Percentiles rank a stretch among this genome's conserved stretches.
These are phyloP conservation scores for Columba janthina DNA, from an alignment of 2,113 vertebrate genomes.

Conservation along the genomic window DNA sequence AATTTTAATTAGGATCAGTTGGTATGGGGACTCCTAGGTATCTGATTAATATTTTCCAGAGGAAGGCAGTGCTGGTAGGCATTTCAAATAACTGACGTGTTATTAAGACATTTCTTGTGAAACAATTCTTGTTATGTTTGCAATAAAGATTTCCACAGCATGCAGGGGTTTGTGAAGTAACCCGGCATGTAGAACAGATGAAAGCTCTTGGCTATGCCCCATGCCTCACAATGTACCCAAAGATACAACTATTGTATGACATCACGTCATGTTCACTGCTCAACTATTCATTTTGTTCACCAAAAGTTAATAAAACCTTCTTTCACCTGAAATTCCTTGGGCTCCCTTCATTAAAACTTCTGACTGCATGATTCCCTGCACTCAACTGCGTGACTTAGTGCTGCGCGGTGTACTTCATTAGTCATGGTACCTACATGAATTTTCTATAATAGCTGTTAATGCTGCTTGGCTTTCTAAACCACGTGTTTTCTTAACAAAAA, in stretches of 20 bases:
- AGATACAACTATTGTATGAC: not conserved
- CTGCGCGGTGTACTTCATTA: constrained; percentile 48
- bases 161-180: constrained; percentile 42
- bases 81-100: not conserved
- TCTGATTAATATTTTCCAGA: not conserved
- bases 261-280: constrained; percentile 34
- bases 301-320: constrained; percentile 12
- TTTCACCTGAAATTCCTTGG: constrained; percentile 52
- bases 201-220: constrained; percentile 37
- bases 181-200: not conserved
- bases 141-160: constrained; percentile 4
- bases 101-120: constrained; percentile 1
- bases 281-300: constrained; percentile 45
- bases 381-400: constrained; percentile 20
- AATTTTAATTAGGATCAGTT: not conserved
- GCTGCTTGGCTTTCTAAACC: constrained; percentile 37
- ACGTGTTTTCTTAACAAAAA: constrained; percentile 45
- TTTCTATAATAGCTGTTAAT: constrained; percentile 55
- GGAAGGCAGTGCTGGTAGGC: not conserved
- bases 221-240: not conserved
- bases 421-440: constrained; percentile 57
- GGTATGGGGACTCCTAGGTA: not conserved
- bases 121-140: constrained; percentile 2
- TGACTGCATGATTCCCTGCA: constrained; percentile 24
- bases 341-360: constrained; percentile 56